Evolutionary conservation across 2,888 invertebrate genomes (phyloP).

Genomic region (Habroteleia sp.): DNA sequence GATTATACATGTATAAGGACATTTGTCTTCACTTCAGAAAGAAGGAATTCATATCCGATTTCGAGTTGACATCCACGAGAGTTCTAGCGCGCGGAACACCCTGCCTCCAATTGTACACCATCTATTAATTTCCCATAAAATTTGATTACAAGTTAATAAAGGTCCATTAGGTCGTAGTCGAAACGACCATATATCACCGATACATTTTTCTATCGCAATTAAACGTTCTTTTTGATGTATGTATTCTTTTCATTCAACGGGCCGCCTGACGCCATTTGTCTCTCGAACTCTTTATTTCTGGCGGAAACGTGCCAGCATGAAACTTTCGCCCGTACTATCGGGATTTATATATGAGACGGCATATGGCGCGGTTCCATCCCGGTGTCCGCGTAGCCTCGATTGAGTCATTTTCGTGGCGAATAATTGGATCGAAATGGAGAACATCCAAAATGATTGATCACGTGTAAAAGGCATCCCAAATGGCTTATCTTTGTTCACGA

Average conservation of each 20-base stretch:
- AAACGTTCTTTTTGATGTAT: neutral
- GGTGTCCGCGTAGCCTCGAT: constrained; percentile 33
- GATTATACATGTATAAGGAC: too few species aligned
- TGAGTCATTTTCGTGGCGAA: constrained; percentile 57
- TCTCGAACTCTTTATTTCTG: constrained; percentile 58
- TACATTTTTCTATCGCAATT: constrained; percentile 30
- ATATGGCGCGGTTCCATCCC: constrained; percentile 51
- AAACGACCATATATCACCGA: constrained; percentile 12
- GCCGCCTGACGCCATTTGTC: constrained; percentile 61
- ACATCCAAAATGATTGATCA: constrained; percentile 49
- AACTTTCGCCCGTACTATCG: constrained; percentile 47
- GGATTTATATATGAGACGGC: constrained; percentile 56
- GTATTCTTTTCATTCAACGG: constrained; percentile 19
- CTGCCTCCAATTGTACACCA: constrained; percentile 30
- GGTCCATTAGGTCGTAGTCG: constrained; percentile 25
- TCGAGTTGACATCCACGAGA: too few species aligned
- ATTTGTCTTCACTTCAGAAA: too few species aligned
- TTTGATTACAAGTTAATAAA: constrained; percentile 47
- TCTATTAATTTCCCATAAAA: constrained; percentile 47
- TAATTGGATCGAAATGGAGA: constrained; percentile 57
- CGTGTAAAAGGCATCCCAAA: constrained; percentile 31
- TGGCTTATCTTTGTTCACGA: constrained; percentile 27
- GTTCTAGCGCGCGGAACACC: neutral
- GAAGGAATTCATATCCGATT: too few species aligned
- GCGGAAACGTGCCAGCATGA: constrained; percentile 59